These are phyloP conservation scores for Germaria angustata DNA, from an alignment of 2,888 invertebrate genomes.

Conservation along the genomic window DNA sequence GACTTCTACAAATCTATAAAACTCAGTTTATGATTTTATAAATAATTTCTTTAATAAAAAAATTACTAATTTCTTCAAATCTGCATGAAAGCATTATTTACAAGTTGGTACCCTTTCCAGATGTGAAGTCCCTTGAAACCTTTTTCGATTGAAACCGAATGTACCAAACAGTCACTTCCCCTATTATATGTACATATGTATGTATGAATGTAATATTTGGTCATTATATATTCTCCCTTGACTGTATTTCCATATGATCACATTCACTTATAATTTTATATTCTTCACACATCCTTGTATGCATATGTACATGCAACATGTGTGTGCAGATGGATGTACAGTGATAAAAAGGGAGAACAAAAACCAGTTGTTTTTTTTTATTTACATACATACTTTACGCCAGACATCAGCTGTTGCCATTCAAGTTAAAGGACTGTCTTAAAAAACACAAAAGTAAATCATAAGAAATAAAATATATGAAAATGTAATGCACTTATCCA, in stretches of 20 bases:
- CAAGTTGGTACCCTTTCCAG: too few species aligned
- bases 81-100: too few species aligned
- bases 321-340: background rate
- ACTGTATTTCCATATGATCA: too few species aligned
- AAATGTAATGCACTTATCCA: background rate
- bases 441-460: background rate
- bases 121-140: too few species aligned
- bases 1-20: too few species aligned
- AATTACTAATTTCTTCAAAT: too few species aligned
- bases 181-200: background rate
- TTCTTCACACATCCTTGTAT: background rate
- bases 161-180: too few species aligned
- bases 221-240: too few species aligned
- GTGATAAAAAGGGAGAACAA: background rate
- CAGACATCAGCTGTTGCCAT: constrained; percentile 52
- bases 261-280: background rate
- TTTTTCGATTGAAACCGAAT: too few species aligned
- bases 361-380: constrained; percentile 14
- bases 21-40: too few species aligned
- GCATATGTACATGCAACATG: background rate
- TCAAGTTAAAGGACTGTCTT: background rate
- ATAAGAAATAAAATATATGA: background rate
- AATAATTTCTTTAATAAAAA: too few species aligned
- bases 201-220: background rate
- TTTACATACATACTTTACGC: too few species aligned